phyloP scores from a whole-genome alignment of 2,113 vertebrate genomes.

The Cyprinodon variegatus region DNA sequence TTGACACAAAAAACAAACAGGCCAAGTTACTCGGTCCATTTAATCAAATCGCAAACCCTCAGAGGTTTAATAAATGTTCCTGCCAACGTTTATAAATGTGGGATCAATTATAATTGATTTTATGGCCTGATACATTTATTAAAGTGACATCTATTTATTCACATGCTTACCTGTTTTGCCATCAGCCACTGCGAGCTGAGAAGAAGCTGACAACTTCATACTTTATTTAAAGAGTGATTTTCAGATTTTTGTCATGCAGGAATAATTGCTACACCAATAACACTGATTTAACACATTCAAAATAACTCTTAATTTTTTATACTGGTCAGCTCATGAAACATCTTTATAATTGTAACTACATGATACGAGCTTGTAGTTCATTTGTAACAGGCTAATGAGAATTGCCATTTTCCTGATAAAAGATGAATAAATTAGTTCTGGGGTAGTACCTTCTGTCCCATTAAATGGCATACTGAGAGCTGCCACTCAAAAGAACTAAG shows the following conservation, averaged over 20 bases:
- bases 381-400: constrained; percentile 51
- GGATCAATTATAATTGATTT: constrained; percentile 85
- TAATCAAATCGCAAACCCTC: constrained; percentile 77
- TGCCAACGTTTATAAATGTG: constrained; percentile 81
- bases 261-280: constrained; percentile 57
- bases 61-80: constrained; percentile 80
- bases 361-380: constrained; percentile 50
- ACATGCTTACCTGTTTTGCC: constrained; percentile 71
- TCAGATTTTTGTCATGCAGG: constrained; percentile 53
- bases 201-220: constrained; percentile 37
- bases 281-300: constrained; percentile 20
- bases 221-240: constrained; percentile 55
- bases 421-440: constrained; percentile 70
- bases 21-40: constrained; percentile 54
- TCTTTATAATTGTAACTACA: constrained; percentile 62
- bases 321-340: constrained; percentile 42
- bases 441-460: constrained; percentile 50
- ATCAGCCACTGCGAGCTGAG: constrained; percentile 49
- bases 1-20: constrained; percentile 66
- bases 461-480: constrained; percentile 43
- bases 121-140: constrained; percentile 82
- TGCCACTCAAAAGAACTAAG: constrained; percentile 49
- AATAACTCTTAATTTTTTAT: constrained; percentile 52
- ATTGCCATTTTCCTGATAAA: constrained; percentile 63
- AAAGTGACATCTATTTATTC: constrained; percentile 81